These are phyloP conservation scores for Drosophila aldrichi DNA, from an alignment of 2,888 invertebrate species.

Conservation along the genomic window DNA sequence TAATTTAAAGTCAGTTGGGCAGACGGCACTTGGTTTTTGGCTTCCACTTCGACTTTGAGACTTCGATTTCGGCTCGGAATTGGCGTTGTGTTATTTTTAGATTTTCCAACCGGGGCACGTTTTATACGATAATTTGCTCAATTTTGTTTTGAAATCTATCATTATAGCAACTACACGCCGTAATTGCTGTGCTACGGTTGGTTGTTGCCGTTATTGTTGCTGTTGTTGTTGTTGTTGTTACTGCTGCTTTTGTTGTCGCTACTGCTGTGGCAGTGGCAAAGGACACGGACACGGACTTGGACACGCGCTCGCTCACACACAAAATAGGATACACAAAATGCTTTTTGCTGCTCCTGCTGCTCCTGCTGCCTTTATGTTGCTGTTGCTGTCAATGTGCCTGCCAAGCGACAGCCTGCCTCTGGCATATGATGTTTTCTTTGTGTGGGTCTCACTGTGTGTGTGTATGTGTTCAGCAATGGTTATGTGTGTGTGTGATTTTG, in stretches of 20 bases:
- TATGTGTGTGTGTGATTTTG: constrained; percentile 30
- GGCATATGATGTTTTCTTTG: constrained; percentile 77
- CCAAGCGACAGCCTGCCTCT: constrained; percentile 70
- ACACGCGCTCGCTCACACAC: constrained; percentile 64
- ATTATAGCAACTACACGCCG: constrained; percentile 68
- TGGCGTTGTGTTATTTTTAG: constrained; percentile 62
- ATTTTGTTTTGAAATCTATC: constrained; percentile 77
- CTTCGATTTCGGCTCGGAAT: constrained; percentile 23
- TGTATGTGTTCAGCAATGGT: constrained; percentile 12
- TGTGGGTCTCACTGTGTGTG: constrained; percentile 28
- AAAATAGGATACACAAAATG: constrained; percentile 80
- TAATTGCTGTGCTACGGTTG: constrained; percentile 55
- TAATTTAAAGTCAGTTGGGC: constrained; percentile 70
- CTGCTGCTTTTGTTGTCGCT: constrained; percentile 22
- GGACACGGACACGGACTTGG: constrained; percentile 47
- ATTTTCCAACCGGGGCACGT: constrained; percentile 60
- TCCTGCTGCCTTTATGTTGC: constrained; percentile 34
- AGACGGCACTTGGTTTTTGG: constrained; percentile 47
- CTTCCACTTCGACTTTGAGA: constrained; percentile 17
- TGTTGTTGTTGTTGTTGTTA: constrained; percentile 23
- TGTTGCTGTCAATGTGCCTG: constrained; percentile 59
- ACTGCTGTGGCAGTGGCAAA: constrained; percentile 21
- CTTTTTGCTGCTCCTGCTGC: constrained; percentile 58
- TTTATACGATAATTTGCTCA: constrained; percentile 72
- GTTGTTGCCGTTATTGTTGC: constrained; percentile 20